Base-by-base conservation (phyloP, 2,888 invertebrate genomes). In the Drosophila emarginata region DNA sequence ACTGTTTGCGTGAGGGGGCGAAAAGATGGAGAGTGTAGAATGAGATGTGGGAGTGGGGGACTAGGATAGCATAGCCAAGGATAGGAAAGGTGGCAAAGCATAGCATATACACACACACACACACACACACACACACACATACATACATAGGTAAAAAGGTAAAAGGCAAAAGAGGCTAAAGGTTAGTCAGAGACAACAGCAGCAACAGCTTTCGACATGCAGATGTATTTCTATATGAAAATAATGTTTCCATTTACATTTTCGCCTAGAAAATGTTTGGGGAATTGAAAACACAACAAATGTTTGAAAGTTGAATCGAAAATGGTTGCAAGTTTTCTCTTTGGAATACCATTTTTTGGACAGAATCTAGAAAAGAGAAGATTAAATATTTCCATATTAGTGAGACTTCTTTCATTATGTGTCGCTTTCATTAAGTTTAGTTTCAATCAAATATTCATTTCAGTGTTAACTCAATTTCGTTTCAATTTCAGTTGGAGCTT, bases 1-100 rank as follows among this genome's bases (percentile, higher is more conserved):
- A 85, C 76, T 66, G 83, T 83, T 74, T 85, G 82, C 77, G 68
- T 67, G 66, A 54, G 50, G 40, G 37, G 54, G 39, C 53, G 67
- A 57, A 37, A 53, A 1, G 32, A 9, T 2, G 32, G 1, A 9
- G 32, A 32, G 9, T 9, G 9, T 9, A 32, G 32, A 32, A 9
- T 32, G 32, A 23, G 23, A 23, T n/a, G 28, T 28, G 4, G 28
- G 62, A 14, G 12, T 9, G 50, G 54, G 11, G 18, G 40, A 28
- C 21, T 45, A 32, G 32, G 9, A 32, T 32, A 32, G 32, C 52
- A 12, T 67, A 37, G 23, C 23, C 4, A 2, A 4, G 23, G 2
- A 23, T 23, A 26, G 26, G 14, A 14, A 39, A 36, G 45, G 58
- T 52, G 64, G 45, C 18, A 45, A 45, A 45, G 40, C 15, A 45